phyloP scores from a whole-genome alignment of 2,797 vertebrate genomes.

The Euthynnus affinis region DNA sequence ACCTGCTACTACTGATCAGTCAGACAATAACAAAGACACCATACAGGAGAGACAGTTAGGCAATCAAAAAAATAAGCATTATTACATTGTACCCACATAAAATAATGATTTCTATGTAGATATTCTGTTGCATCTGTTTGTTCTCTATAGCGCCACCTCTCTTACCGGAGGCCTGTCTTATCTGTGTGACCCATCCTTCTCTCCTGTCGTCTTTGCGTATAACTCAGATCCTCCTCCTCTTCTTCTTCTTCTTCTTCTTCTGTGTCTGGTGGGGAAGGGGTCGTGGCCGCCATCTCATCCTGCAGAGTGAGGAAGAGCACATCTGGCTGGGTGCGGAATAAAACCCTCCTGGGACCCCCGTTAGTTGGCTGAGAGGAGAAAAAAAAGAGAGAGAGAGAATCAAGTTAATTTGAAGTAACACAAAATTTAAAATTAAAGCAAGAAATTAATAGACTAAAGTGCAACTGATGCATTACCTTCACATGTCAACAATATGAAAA shows the following conservation, averaged over 20 bases:
- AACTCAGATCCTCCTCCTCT: slow-evolving; percentile 35
- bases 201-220: slow-evolving; percentile 7
- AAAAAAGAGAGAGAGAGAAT: neutral
- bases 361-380: slow-evolving; percentile 63
- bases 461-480: neutral
- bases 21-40: neutral
- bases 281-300: slow-evolving; percentile 53
- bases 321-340: slow-evolving; percentile 85
- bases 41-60: neutral
- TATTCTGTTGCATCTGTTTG: neutral
- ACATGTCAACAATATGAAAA: neutral
- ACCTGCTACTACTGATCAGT: slow-evolving; percentile 30
- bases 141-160: neutral
- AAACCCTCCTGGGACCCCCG: slow-evolving; percentile 78
- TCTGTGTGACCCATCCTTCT: slow-evolving; percentile 27
- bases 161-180: slow-evolving; percentile 52
- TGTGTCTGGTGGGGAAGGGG: slow-evolving; percentile 59
- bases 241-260: slow-evolving; percentile 44
- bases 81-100: neutral
- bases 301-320: slow-evolving; percentile 80
- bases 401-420: neutral
- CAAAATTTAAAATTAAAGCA: neutral
- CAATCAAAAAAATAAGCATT: neutral
- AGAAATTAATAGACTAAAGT: neutral
- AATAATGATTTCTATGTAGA: neutral